These are phyloP conservation scores for Notospermus geniculatus DNA, from an alignment of 1,140 invertebrate species.

Conservation along the genomic window DNA sequence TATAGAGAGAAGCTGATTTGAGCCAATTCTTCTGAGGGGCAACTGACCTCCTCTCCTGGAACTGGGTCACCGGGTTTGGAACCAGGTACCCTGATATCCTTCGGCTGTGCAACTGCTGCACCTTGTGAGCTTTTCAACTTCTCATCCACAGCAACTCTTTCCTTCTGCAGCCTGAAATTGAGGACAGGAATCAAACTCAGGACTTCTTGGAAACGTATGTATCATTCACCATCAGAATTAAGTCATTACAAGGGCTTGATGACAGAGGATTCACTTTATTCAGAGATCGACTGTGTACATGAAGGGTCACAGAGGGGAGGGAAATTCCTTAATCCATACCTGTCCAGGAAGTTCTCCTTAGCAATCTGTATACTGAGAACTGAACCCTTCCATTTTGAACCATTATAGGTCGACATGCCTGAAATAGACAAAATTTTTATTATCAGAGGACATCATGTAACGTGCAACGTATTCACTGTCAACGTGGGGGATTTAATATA, in stretches of 20 bases:
- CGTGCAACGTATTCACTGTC: too few relatives aligned
- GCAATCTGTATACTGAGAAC: slow-evolving; percentile 31
- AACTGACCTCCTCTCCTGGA: slow-evolving; percentile 32
- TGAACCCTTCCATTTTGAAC: slow-evolving; percentile 36
- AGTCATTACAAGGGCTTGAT: not conserved
- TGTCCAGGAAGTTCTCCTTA: slow-evolving; percentile 36
- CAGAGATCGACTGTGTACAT: too few relatives aligned
- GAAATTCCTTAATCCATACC: slow-evolving; percentile 17
- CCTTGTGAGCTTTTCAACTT: slow-evolving; percentile 9
- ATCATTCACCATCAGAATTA: too few relatives aligned
- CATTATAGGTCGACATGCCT: slow-evolving; percentile 36
- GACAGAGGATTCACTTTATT: not conserved
- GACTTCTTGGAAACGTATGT: too few relatives aligned
- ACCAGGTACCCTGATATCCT: slow-evolving; percentile 26
- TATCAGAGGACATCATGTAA: too few relatives aligned
- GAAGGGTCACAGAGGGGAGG: not conserved
- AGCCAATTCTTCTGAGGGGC: too few relatives aligned
- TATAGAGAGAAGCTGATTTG: too few relatives aligned
- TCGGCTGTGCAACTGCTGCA: slow-evolving; percentile 18
- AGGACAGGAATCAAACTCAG: too few relatives aligned
- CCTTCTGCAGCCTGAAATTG: too few relatives aligned
- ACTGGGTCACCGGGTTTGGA: slow-evolving; percentile 31
- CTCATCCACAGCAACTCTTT: not conserved
- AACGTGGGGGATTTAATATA: too few relatives aligned
- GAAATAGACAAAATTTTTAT: slow-evolving; percentile 13